Base-by-base conservation (phyloP, 2,888 invertebrate species). In the Teleogryllus oceanicus region DNA sequence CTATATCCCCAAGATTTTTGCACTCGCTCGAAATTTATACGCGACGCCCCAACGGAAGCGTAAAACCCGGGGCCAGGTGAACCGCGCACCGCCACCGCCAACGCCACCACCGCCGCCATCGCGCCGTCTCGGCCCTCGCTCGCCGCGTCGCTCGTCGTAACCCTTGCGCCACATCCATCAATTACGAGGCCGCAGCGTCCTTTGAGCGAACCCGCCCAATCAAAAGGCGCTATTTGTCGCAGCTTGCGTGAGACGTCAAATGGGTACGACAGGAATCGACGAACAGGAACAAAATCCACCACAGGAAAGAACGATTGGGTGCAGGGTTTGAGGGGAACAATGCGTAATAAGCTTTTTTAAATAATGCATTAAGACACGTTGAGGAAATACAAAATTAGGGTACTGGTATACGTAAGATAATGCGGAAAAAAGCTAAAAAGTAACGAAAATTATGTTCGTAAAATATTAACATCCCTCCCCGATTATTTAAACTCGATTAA, bases 1-100 rank as follows among this genome's bases (percentile, higher is more conserved):
- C 62, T 62, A 62, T 62, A 62, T 62, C 62, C 62, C 62, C 62
- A 62, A 62, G 62, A 62, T 62, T 62, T 62, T 62, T 62, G 62
- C 62, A n/a, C n/a, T 62, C 62, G 62, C 62, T n/a, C 16, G 62
- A n/a, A 62, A 62, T 62, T 62, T 62, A 62, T 62, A 62, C 62
- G n/a, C 62, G 62, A 62, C 37, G 62, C n/a, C 62, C 62, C 62
- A 62, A 5, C 62, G 16, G 62, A 13, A 13, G 62, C 62, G 13
- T 62, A 62, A 62, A 62, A 62, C 62, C 62, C 3, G 16, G 62
- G 13, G 62, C 62, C 37, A 37, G 37, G 37, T 37, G 37, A 37
- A 37, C 37, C 62, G 62, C 62, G n/a, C 13, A 5, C 2, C 62
- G 16, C 62, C 62, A 10, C 18, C 62, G 13, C 62, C 18, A 10